Evolutionary conservation across 2,888 invertebrate genomes (phyloP), one percentile per base, ranked within the genome.

Genomic region (Agrochola lychnidis): DNA sequence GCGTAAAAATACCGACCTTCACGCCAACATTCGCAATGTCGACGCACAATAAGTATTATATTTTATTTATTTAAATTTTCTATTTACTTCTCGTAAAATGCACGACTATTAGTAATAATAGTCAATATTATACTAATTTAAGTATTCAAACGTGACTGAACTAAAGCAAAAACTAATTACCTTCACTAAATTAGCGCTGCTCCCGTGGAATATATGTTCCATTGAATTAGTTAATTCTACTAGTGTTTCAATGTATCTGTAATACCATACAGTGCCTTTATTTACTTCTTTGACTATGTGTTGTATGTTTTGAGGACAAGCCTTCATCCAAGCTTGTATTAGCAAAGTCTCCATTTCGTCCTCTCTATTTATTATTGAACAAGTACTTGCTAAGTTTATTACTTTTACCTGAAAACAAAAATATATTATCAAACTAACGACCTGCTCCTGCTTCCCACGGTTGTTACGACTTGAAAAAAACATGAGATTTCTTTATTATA

Each of bases 361-460:
- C 3, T 87, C 81, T 70, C 74, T 73, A 61, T 86, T 89, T 9
- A 81, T 79, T 40, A 91, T 88, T 2, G 89, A 82, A 88, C 94
- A 95, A 1, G 94, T 93, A 30, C 94, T 88, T 42, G 92, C 89
- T 22, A 95, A 76, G 67, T 91, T 90, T 36, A 93, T 90, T n/a
- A 89, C 30, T 74, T 91, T 89, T 70, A 91, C 90, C 96, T 96
- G 91, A 63, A 93, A 93, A 42, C 14, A 45, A 63, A 48, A 62
- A 69, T 19, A n/a, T 12, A 16, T 7, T 10, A 36, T 2, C 7
- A 7, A 48, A 67, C 14, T 57, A 57, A 12, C n/a, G n/a, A n/a
- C 4, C 12, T 5, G 56, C 4, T 12, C n/a, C 10, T n/a, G 56
- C 56, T 56, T 2, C n/a, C 0, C n/a, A n/a, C 36, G 36, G 36